phyloP scores from a whole-genome alignment of 2,113 vertebrate species.

The Stegostoma tigrinum region DNA sequence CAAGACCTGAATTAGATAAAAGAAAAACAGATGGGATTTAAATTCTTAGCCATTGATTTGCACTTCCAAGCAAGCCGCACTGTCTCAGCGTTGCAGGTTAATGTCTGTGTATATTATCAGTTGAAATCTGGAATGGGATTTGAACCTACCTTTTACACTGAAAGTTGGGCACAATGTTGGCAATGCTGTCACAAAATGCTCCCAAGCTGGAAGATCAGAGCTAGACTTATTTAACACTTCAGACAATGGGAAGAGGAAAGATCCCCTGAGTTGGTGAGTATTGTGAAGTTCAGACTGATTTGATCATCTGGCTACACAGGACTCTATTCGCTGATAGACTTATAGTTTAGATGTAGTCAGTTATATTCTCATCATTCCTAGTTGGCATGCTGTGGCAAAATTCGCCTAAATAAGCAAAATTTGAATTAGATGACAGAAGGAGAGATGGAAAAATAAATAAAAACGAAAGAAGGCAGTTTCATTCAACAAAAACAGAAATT shows the following conservation, averaged over 20 bases:
- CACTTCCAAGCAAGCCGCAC: background rate
- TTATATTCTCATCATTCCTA: background rate
- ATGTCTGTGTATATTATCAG: background rate
- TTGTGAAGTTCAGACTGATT: background rate
- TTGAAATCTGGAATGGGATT: background rate
- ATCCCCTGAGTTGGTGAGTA: no score
- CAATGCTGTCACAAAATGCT: background rate
- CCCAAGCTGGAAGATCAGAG: background rate
- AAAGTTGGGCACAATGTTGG: background rate
- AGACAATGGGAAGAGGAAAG: no score
- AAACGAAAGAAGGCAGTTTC: background rate
- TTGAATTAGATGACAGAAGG: background rate
- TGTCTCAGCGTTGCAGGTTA: background rate
- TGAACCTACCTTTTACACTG: background rate
- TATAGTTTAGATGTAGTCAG: background rate
- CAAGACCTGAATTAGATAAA: background rate
- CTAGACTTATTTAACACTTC: background rate
- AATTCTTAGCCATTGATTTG: background rate
- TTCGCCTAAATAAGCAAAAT: background rate
- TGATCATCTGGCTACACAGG: background rate
- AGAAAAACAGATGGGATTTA: background rate
- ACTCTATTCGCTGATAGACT: background rate
- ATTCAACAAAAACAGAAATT: background rate
- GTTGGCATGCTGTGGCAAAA: background rate
- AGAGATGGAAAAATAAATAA: background rate